Percentiles rank a stretch among this genome's conserved stretches.
These are phyloP conservation scores for Pegoplata infirma DNA, from an alignment of 2,888 invertebrate species.

Conservation along the genomic window DNA sequence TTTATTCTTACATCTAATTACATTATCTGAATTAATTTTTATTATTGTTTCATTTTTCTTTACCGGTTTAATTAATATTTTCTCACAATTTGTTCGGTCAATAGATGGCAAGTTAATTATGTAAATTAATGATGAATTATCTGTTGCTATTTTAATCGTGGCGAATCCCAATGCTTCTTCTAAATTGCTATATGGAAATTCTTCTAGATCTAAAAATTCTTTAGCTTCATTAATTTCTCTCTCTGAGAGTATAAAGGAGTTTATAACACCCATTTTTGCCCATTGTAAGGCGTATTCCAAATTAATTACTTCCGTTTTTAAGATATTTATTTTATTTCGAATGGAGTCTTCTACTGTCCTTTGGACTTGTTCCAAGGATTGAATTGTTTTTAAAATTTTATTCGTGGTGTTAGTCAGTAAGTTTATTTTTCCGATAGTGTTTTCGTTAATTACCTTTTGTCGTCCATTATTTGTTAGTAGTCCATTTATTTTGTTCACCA, in stretches of 20 bases:
- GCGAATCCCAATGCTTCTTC: constrained; percentile 38
- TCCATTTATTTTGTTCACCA: constrained; percentile 16
- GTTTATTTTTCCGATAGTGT: background rate
- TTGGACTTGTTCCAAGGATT: background rate
- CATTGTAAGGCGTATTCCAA: background rate
- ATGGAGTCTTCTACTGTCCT: constrained; percentile 8
- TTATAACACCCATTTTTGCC: no score
- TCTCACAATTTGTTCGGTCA: constrained; percentile 43
- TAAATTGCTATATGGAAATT: constrained; percentile 12
- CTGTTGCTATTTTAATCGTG: constrained; percentile 52
- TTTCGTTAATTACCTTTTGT: constrained; percentile 2
- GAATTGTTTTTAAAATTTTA: constrained; percentile 8
- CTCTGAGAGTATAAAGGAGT: constrained; percentile 2
- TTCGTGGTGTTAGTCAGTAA: constrained; percentile 8
- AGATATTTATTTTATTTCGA: background rate
- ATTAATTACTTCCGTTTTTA: background rate
- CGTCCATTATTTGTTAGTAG: constrained; percentile 4
- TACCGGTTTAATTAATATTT: constrained; percentile 51
- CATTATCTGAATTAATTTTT: constrained; percentile 47
- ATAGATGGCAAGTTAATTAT: constrained; percentile 45
- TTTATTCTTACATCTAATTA: constrained; percentile 39
- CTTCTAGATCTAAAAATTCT: constrained; percentile 5
- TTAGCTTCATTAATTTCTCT: background rate
- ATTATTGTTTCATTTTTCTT: constrained; percentile 46
- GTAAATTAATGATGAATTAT: constrained; percentile 50